Evolutionary conservation across 2,113 vertebrate genomes (phyloP).

Genomic region (Heterocephalus glaber): DNA sequence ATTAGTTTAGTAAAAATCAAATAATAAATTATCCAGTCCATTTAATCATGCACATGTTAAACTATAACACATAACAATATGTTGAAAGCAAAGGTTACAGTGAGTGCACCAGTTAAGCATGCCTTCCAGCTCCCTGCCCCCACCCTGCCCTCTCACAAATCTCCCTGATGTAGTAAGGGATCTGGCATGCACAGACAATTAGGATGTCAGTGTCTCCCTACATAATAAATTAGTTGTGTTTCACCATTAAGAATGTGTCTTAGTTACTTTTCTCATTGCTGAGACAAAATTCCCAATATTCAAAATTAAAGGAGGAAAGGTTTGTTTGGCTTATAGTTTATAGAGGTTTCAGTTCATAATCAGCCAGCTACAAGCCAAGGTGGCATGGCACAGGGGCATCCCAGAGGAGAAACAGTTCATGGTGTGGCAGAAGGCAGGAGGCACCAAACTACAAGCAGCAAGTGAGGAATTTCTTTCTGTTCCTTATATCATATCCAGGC

Average conservation of each 20-base stretch:
- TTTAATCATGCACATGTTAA: background rate
- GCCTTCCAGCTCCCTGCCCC: background rate
- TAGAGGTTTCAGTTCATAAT: background rate
- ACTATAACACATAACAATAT: background rate
- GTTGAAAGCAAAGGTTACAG: background rate
- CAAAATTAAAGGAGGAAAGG: background rate
- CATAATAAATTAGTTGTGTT: background rate
- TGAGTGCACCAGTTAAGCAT: background rate
- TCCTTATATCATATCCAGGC: background rate
- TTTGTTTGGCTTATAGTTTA: background rate
- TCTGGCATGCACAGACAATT: background rate
- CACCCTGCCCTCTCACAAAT: fast-evolving
- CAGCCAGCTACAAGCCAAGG: background rate
- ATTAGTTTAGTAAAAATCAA: background rate
- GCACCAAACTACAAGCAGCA: background rate
- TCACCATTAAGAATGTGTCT: background rate
- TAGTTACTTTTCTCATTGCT: background rate
- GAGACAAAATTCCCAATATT: background rate
- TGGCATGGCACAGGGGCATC: background rate
- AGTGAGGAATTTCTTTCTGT: background rate
- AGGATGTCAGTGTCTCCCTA: background rate
- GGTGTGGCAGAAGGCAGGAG: background rate
- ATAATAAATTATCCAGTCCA: background rate
- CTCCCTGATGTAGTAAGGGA: too few species aligned
- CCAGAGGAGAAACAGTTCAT: background rate